Conservation (phyloP, 2,888 invertebrate species). For the Drosophila fungiperda region DNA sequence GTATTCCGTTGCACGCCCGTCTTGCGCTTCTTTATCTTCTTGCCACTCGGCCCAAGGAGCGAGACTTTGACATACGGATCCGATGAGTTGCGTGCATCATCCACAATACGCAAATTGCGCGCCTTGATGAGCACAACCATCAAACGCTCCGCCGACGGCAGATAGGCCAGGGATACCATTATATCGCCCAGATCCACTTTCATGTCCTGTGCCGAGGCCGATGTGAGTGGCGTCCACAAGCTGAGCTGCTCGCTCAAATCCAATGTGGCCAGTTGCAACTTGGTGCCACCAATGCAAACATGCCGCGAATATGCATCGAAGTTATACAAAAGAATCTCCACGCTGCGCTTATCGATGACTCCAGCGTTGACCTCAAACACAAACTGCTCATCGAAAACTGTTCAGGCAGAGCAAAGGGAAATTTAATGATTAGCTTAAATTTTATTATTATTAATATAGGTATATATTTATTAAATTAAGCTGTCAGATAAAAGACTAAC, state of each 20-base stretch:
- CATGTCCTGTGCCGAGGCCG: slow-evolving; percentile 86
- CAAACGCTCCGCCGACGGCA: slow-evolving; percentile 95
- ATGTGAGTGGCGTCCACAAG: slow-evolving; percentile 87
- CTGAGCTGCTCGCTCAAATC: slow-evolving; percentile 87
- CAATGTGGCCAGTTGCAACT: slow-evolving; percentile 86
- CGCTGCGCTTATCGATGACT: slow-evolving; percentile 86
- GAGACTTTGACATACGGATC: slow-evolving; percentile 98
- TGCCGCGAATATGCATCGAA: slow-evolving; percentile 89
- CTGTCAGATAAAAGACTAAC: neutral
- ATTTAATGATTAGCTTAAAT: neutral
- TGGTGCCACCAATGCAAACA: slow-evolving; percentile 88
- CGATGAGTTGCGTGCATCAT: slow-evolving; percentile 94
- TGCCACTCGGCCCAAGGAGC: slow-evolving; percentile 93
- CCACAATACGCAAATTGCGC: slow-evolving; percentile 95
- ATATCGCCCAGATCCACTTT: slow-evolving; percentile 95
- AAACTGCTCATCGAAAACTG: slow-evolving; percentile 89
- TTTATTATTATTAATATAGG: neutral
- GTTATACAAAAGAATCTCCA: slow-evolving; percentile 88
- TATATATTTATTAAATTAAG: neutral
- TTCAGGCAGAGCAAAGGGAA: neutral
- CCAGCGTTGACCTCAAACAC: slow-evolving; percentile 88
- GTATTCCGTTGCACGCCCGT: slow-evolving; percentile 95
- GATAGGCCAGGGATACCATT: slow-evolving; percentile 95
- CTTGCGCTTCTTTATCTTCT: slow-evolving; percentile 96
- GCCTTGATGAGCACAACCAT: slow-evolving; percentile 97